phyloP scores from a whole-genome alignment of 2,888 invertebrate species.

The Aplocera efformata region DNA sequence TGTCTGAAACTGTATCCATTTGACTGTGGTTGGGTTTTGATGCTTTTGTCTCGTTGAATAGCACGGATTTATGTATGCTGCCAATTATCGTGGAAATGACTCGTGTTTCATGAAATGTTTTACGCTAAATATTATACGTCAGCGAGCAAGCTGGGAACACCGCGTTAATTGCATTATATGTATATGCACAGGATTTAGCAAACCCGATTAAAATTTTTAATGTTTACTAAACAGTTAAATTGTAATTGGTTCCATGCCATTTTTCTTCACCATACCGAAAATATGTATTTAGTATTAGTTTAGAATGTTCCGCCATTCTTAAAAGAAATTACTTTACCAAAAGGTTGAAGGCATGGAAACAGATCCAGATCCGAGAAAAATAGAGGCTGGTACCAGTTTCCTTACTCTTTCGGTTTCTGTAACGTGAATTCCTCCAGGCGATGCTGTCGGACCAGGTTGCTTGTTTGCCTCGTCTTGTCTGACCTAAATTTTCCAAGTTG shows the following conservation, averaged over 20 bases:
- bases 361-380: too few species aligned
- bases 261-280: too few species aligned
- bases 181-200: not conserved
- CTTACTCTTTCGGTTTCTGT: conserved; percentile 21
- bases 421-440: conserved; percentile 28
- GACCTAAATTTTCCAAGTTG: conserved; percentile 68
- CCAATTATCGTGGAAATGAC: conserved; percentile 3
- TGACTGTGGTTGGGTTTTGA: conserved; percentile 12
- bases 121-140: not conserved
- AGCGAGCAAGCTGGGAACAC: too few species aligned
- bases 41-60: conserved; percentile 7
- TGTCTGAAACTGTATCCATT: conserved; percentile 18
- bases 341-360: too few species aligned
- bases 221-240: too few species aligned
- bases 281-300: too few species aligned
- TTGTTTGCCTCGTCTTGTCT: conserved; percentile 45
- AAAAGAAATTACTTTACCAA: too few species aligned
- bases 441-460: conserved; percentile 33
- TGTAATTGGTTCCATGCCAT: too few species aligned
- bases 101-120: conserved; percentile 1
- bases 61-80: conserved; percentile 6
- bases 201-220: too few species aligned
- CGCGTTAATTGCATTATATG: too few species aligned
- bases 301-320: too few species aligned
- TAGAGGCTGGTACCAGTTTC: too few species aligned